These are phyloP conservation scores for Tortricodes alternella DNA, from an alignment of 2,888 invertebrate species.

Conservation along the genomic window DNA sequence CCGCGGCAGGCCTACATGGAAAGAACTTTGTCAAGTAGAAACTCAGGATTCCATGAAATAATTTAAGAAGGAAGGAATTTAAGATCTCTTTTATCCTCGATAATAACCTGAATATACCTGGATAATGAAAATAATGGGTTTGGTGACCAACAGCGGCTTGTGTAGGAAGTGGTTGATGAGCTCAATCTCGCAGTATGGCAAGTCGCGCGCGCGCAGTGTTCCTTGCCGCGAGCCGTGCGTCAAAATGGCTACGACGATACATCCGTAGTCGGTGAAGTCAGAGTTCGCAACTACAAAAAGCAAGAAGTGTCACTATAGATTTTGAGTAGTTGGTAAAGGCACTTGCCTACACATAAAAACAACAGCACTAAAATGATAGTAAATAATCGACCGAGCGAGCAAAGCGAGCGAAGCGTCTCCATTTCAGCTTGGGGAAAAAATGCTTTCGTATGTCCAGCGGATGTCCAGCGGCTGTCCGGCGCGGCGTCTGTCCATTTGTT, in stretches of 20 bases:
- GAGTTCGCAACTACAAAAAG: conserved; percentile 21
- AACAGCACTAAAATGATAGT: too few species aligned
- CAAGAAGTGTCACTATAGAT: not conserved
- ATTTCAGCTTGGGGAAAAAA: too few species aligned
- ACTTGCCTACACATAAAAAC: too few species aligned
- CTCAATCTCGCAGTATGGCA: conserved; percentile 57
- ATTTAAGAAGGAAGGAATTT: not conserved
- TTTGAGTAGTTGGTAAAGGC: too few species aligned
- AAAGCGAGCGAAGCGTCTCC: too few species aligned
- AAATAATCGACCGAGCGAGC: too few species aligned
- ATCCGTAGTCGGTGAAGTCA: conserved; percentile 33
- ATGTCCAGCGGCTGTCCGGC: too few species aligned
- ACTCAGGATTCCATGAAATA: not conserved
- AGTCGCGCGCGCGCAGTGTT: conserved; percentile 56
- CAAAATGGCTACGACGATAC: conserved; percentile 51
- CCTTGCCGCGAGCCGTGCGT: conserved; percentile 65
- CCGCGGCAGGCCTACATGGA: conserved; percentile 66
- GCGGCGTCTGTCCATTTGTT: too few species aligned
- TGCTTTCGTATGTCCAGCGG: too few species aligned
- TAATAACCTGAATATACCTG: conserved; percentile 49
- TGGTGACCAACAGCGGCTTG: conserved; percentile 48
- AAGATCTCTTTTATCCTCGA: not conserved
- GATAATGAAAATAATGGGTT: conserved; percentile 59
- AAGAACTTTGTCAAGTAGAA: not conserved
- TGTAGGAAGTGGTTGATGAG: conserved; percentile 55